phyloP scores from a whole-genome alignment of 1,140 invertebrate genomes.

The Lysiphlebus fabarum region DNA sequence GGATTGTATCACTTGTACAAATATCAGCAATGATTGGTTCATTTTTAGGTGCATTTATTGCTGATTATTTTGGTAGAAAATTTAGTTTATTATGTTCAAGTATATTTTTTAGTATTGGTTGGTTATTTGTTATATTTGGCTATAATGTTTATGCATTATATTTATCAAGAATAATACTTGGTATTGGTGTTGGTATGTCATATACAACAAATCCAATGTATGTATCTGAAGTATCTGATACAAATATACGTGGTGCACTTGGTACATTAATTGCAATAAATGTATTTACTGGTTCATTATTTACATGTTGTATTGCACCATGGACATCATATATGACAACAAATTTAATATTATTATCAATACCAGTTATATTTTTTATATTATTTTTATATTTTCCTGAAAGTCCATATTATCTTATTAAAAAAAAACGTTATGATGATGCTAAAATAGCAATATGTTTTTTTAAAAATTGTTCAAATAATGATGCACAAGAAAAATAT shows the following conservation, averaged over 20 bases:
- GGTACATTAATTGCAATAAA: slow-evolving; percentile 67
- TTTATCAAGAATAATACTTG: slow-evolving; percentile 59
- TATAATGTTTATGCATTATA: slow-evolving; percentile 57
- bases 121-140: slow-evolving; percentile 63
- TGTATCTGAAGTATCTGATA: slow-evolving; percentile 66
- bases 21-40: slow-evolving; percentile 56
- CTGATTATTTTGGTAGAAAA: slow-evolving; percentile 66
- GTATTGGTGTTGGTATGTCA: slow-evolving; percentile 68
- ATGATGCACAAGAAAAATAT: slow-evolving; percentile 61
- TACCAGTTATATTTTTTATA: slow-evolving; percentile 62
- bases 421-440: slow-evolving; percentile 58
- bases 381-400: slow-evolving; percentile 73
- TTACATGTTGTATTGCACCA: slow-evolving; percentile 67
- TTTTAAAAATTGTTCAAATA: slow-evolving; percentile 56
- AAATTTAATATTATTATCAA: slow-evolving; percentile 54
- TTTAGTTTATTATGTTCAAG: slow-evolving; percentile 62
- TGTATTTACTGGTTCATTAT: slow-evolving; percentile 65
- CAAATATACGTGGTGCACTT: slow-evolving; percentile 67
- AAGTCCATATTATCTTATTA: slow-evolving; percentile 70
- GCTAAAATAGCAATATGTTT: slow-evolving; percentile 62
- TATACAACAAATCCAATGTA: slow-evolving; percentile 72
- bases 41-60: slow-evolving; percentile 48
- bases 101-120: slow-evolving; percentile 65
- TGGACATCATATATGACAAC: slow-evolving; percentile 61
- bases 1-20: slow-evolving; percentile 49